A percentile compares a stretch with the other conserved stretches of the same genome.
These are phyloP conservation scores for Notothenia rossii DNA, from an alignment of 2,113 vertebrate species.

Conservation along the genomic window DNA sequence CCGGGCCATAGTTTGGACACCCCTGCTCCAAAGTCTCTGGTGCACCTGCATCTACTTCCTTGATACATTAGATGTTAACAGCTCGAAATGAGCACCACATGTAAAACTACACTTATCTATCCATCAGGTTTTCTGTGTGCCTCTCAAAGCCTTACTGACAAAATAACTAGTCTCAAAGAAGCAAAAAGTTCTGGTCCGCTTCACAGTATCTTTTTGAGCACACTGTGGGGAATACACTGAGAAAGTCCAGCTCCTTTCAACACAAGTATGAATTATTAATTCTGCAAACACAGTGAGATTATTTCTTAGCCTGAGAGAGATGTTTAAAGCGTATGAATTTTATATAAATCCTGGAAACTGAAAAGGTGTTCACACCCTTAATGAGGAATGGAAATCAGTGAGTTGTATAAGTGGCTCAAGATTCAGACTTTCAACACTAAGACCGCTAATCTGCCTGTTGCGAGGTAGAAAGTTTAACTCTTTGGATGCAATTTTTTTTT, in stretches of 20 bases:
- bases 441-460: neutral
- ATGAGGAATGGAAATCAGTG: neutral
- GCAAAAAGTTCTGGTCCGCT: neutral
- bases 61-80: neutral
- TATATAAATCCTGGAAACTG: slow-evolving; percentile 2
- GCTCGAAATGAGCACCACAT: neutral
- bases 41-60: too few species aligned
- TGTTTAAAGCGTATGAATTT: slow-evolving; percentile 6
- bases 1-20: too few species aligned
- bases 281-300: slow-evolving; percentile 1
- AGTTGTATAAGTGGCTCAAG: neutral
- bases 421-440: slow-evolving; percentile 1
- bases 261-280: slow-evolving; percentile 5
- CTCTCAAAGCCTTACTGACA: neutral
- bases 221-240: neutral
- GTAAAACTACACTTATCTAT: neutral
- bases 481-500: neutral
- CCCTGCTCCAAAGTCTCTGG: too few species aligned
- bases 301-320: neutral
- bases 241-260: neutral
- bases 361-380: neutral
- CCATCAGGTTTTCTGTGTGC: neutral
- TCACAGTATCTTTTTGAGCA: neutral
- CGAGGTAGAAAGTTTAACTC: neutral
- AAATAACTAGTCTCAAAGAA: neutral